These are phyloP conservation scores for Clunio marinus DNA, from an alignment of 2,888 invertebrate genomes.

Conservation along the genomic window DNA sequence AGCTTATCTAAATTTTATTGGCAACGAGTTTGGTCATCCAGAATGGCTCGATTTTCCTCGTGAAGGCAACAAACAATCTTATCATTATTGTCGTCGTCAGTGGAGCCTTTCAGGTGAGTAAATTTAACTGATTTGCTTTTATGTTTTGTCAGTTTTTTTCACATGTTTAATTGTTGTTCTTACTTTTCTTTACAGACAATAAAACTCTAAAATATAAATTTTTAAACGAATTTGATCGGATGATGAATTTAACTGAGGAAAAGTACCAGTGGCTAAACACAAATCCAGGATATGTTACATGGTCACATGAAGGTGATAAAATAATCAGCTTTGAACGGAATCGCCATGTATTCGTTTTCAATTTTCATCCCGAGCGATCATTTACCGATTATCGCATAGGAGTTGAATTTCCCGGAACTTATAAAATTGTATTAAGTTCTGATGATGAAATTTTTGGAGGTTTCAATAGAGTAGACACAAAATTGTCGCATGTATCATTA, in stretches of 20 bases:
- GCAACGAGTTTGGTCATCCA: conserved; percentile 99
- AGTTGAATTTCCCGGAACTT: conserved; percentile 78
- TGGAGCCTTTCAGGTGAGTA: conserved; percentile 82
- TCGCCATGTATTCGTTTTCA: conserved; percentile 87
- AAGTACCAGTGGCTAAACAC: conserved; percentile 79
- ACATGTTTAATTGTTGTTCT: too few species aligned
- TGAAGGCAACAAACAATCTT: conserved; percentile 90
- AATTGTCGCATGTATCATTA: conserved; percentile 59
- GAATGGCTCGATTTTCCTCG: conserved; percentile 99
- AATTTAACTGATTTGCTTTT: background rate
- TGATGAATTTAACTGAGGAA: conserved; percentile 83
- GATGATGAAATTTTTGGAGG: conserved; percentile 78
- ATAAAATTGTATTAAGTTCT: conserved; percentile 73
- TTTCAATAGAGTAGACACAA: conserved; percentile 66
- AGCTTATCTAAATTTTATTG: conserved; percentile 97
- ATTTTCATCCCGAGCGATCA: conserved; percentile 89
- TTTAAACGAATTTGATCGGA: conserved; percentile 87
- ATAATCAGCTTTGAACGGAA: conserved; percentile 91
- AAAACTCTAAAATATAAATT: conserved; percentile 83
- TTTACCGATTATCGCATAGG: conserved; percentile 94
- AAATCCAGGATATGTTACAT: conserved; percentile 70
- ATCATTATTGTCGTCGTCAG: conserved; percentile 94
- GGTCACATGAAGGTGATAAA: conserved; percentile 95
- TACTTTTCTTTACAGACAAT: too few species aligned
- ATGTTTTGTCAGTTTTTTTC: too few species aligned